A percentile compares a stretch with the other conserved stretches of the same genome.
Evolutionary conservation across 2,888 invertebrate species (phyloP).

Genomic region (Choristoneura rosaceana): DNA sequence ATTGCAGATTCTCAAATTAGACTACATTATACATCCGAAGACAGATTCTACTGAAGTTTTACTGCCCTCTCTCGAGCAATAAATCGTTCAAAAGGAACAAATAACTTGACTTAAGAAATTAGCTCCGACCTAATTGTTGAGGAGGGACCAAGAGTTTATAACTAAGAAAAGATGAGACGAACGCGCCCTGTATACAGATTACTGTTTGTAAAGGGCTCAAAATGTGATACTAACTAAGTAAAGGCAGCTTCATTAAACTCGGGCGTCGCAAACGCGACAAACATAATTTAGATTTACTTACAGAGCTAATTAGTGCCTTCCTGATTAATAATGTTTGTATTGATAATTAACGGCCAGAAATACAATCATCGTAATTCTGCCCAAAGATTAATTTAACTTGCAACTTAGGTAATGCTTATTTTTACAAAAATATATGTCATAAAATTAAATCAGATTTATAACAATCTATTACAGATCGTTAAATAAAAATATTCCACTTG

Average conservation of each 20-base stretch:
- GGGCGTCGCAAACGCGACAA: conserved; percentile 12
- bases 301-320: conserved; percentile 11
- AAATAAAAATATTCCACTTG: conserved; percentile 1
- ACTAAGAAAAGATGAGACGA: conserved; percentile 50
- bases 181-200: conserved; percentile 41
- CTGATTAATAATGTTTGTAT: neutral
- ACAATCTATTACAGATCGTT: neutral
- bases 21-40: conserved; percentile 68
- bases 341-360: neutral
- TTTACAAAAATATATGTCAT: too few species aligned
- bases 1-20: conserved; percentile 67
- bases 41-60: conserved; percentile 69
- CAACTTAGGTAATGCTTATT: too few species aligned
- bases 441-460: too few species aligned
- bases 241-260: conserved; percentile 27
- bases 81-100: conserved; percentile 74
- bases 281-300: conserved; percentile 31
- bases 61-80: conserved; percentile 62
- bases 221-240: conserved; percentile 35
- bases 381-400: neutral
- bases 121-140: conserved; percentile 69
- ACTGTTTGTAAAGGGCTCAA: conserved; percentile 33
- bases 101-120: conserved; percentile 73
- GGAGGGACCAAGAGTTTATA: conserved; percentile 64
- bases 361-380: neutral